These are phyloP conservation scores for Lophotriccus pileatus DNA, from an alignment of 2,797 vertebrate species.

Conservation along the genomic window DNA sequence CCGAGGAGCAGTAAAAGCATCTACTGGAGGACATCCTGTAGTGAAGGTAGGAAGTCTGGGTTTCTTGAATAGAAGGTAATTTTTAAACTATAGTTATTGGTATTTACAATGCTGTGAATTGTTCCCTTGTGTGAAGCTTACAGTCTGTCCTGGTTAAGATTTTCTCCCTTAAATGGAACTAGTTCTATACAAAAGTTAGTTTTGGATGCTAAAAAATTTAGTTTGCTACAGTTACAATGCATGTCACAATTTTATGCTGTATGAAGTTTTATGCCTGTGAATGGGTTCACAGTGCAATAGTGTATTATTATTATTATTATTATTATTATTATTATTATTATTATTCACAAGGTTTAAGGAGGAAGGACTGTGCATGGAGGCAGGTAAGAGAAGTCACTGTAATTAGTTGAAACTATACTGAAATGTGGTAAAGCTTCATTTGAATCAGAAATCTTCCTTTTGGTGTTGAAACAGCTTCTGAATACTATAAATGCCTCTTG, in stretches of 20 bases:
- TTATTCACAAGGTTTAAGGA: not conserved
- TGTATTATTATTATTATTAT: not conserved
- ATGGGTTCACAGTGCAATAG: not conserved
- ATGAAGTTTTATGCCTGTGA: not conserved
- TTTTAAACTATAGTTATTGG: not conserved
- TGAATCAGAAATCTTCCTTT: not conserved
- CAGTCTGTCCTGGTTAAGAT: not conserved
- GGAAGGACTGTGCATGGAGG: not conserved
- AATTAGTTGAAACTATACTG: not conserved
- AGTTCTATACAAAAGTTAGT: not conserved
- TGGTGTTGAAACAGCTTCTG: not conserved
- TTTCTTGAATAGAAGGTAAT: not conserved
- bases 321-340: not conserved
- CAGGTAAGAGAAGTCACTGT: not conserved
- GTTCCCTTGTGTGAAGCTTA: not conserved
- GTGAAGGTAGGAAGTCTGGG: conserved; percentile 87
- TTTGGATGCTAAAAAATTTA: not conserved
- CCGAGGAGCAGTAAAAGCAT: conserved; percentile 94
- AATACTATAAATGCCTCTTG: not conserved
- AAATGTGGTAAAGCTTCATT: not conserved
- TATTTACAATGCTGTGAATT: not conserved
- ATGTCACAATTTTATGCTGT: not conserved
- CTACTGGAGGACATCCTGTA: conserved; percentile 92
- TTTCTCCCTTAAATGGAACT: not conserved
- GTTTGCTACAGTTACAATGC: not conserved